Conservation (phyloP, 2,888 invertebrate genomes). For the Nomada lathburiana region DNA sequence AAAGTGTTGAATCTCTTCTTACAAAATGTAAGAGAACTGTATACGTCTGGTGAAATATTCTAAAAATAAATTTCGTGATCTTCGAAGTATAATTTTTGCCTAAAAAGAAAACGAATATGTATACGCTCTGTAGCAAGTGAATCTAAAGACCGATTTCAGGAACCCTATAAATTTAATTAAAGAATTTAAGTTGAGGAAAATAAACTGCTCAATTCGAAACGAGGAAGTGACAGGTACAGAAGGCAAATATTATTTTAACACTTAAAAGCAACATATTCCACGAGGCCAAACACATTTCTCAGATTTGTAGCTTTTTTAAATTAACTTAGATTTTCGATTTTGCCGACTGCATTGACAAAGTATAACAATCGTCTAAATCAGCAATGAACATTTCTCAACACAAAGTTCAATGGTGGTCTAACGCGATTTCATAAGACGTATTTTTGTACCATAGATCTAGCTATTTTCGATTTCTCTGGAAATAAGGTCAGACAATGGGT, state of each 20-base stretch:
- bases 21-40: too few relatives aligned
- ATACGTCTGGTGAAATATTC: too few relatives aligned
- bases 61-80: too few relatives aligned
- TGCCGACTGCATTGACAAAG: not conserved
- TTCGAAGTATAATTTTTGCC: too few relatives aligned
- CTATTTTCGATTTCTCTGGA: conserved; percentile 30
- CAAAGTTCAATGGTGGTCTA: not conserved
- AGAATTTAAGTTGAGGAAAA: too few relatives aligned
- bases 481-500: conserved; percentile 13
- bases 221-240: not conserved
- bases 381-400: not conserved
- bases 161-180: too few relatives aligned
- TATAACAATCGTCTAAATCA: not conserved
- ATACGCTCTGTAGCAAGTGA: too few relatives aligned
- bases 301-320: not conserved
- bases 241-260: not conserved
- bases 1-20: too few relatives aligned
- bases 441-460: conserved; percentile 43
- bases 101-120: too few relatives aligned
- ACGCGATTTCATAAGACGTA: conserved; percentile 19
- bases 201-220: not conserved
- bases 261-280: not conserved
- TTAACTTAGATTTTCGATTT: not conserved
- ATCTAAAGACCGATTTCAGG: too few relatives aligned
- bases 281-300: not conserved